Evolutionary conservation across 2,797 vertebrate species (phyloP).

Genomic region (Limosa lapponica): DNA sequence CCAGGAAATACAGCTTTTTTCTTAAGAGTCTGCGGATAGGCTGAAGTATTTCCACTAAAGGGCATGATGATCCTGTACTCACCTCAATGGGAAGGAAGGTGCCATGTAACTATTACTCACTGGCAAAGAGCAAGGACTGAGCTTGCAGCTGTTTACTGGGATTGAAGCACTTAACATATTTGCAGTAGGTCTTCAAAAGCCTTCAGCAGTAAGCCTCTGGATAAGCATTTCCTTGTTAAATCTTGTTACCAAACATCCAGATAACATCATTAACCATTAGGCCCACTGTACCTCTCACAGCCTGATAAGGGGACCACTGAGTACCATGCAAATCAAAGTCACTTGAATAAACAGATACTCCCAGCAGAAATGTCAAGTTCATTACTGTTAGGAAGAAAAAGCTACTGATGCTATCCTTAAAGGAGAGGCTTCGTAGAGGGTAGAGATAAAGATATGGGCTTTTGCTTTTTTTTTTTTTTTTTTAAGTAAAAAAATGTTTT

Average conservation of each 20-base stretch:
- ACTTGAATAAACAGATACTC: background rate
- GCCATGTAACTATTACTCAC: accelerated
- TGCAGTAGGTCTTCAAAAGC: background rate
- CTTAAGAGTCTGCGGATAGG: background rate
- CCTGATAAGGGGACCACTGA: accelerated
- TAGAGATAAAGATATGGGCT: background rate
- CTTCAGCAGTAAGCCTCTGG: background rate
- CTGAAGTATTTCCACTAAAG: background rate
- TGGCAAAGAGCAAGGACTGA: background rate
- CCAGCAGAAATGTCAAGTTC: background rate
- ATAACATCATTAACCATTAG: background rate
- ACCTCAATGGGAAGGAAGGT: background rate
- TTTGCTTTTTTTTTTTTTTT: background rate
- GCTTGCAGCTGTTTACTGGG: background rate
- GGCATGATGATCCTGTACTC: background rate
- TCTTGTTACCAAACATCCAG: background rate
- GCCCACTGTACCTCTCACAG: background rate
- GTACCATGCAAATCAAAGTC: background rate
- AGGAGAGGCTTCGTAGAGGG: background rate
- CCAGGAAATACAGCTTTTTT: background rate
- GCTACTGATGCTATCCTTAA: background rate
- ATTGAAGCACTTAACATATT: background rate
- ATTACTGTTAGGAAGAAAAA: background rate
- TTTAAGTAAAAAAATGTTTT: background rate
- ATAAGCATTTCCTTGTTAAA: background rate